phyloP scores from a whole-genome alignment of 2,888 invertebrate genomes.

The Palloptera scutellata region DNA sequence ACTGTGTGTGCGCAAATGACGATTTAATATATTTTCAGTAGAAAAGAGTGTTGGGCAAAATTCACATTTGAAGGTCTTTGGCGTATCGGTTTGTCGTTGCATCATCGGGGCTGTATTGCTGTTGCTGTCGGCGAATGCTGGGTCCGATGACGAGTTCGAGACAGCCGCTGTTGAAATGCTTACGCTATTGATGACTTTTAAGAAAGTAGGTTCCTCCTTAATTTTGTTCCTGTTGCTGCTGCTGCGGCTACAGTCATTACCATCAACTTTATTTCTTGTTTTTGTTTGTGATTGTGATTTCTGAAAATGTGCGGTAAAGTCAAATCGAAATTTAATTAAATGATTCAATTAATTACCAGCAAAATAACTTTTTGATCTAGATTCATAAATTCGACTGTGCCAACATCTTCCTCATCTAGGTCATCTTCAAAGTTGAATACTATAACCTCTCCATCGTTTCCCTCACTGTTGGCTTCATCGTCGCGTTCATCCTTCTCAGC shows the following conservation, averaged over 20 bases:
- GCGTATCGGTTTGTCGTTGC: slow-evolving; percentile 47
- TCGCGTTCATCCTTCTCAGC: slow-evolving; percentile 20
- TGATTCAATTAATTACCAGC: slow-evolving; percentile 47
- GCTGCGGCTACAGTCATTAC: background rate
- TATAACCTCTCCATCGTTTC: slow-evolving; percentile 45
- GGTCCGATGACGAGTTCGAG: slow-evolving; percentile 26
- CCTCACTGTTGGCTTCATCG: slow-evolving; percentile 41
- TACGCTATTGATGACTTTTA: background rate
- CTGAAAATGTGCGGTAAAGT: background rate
- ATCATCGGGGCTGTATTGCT: slow-evolving; percentile 36
- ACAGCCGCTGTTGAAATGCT: background rate
- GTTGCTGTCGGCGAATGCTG: slow-evolving; percentile 43
- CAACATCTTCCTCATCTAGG: slow-evolving; percentile 28
- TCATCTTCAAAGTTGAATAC: slow-evolving; percentile 46
- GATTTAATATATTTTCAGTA: slow-evolving; percentile 68
- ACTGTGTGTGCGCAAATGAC: slow-evolving; percentile 71
- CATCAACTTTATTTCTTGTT: background rate
- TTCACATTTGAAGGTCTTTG: slow-evolving; percentile 70
- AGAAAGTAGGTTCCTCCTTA: background rate
- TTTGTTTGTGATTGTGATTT: background rate
- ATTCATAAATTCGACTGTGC: slow-evolving; percentile 35
- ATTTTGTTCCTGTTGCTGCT: background rate
- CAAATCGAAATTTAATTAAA: background rate
- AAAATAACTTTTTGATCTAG: slow-evolving; percentile 65
- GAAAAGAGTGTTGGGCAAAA: slow-evolving; percentile 73